Conservation (phyloP, 2,113 vertebrate genomes). For the Vidua macroura region DNA sequence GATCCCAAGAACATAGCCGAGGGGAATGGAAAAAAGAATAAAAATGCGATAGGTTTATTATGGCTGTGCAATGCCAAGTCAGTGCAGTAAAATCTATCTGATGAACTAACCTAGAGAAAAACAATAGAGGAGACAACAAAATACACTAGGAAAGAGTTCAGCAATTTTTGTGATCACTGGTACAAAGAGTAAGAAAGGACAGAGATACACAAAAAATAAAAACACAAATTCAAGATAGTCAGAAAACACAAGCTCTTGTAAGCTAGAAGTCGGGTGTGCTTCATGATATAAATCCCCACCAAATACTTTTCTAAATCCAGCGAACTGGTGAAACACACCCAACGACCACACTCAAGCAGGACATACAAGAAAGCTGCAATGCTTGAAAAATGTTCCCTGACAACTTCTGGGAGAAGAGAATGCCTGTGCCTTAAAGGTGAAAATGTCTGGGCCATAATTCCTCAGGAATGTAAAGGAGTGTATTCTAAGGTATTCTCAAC, state of each 20-base stretch:
- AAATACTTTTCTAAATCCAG: neutral
- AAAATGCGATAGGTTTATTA: neutral
- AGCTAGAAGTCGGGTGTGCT: neutral
- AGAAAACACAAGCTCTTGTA: neutral
- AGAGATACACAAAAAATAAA: neutral
- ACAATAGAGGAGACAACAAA: neutral
- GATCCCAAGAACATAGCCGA: neutral
- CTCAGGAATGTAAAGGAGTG: neutral
- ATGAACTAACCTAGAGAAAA: neutral
- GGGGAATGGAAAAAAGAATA: neutral
- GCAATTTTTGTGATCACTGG: neutral
- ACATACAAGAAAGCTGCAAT: neutral
- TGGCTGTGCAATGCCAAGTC: neutral
- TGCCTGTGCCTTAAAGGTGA: neutral
- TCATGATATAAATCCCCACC: neutral
- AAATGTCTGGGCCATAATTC: neutral
- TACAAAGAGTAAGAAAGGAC: neutral
- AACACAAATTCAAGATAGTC: neutral
- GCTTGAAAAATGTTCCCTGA: neutral
- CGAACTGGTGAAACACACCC: neutral
- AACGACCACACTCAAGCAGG: neutral
- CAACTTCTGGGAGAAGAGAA: neutral
- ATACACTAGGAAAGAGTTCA: neutral
- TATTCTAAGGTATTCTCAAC: neutral
- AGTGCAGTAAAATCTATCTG: neutral